Percentiles rank a stretch among this genome's conserved stretches.
Evolutionary conservation across 2,113 vertebrate species (phyloP).

Genomic region (Gulo gulo): DNA sequence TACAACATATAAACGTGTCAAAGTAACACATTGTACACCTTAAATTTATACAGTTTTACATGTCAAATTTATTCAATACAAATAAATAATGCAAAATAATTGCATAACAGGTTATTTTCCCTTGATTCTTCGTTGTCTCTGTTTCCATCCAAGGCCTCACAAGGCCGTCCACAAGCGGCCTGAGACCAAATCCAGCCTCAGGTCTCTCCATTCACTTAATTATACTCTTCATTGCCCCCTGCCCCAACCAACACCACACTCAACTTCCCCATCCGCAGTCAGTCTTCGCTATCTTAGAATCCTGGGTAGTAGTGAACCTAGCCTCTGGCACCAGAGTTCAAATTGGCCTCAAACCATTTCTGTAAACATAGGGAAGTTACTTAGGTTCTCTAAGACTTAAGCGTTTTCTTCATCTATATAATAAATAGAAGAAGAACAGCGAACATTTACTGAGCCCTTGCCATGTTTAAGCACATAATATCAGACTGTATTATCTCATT

Average conservation of each 20-base stretch:
- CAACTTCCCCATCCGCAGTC: not conserved
- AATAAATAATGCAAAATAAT: not conserved
- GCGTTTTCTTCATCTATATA: not conserved
- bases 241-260: not conserved
- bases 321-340: not conserved
- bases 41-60: not conserved
- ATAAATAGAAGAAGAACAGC: not conserved
- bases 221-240: no score
- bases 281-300: not conserved
- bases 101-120: not conserved
- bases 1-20: not conserved
- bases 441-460: not conserved
- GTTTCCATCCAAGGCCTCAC: not conserved
- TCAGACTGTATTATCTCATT: not conserved
- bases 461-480: not conserved
- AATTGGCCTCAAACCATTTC: not conserved
- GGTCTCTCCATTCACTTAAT: no score
- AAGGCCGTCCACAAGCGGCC: not conserved
- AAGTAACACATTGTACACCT: not conserved
- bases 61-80: not conserved
- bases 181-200: not conserved
- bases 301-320: not conserved
- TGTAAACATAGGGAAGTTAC: not conserved
- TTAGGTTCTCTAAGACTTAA: not conserved
- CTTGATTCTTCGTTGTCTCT: not conserved